phyloP scores from a whole-genome alignment of 1,140 invertebrate genomes.

The Megalopta genalis region DNA sequence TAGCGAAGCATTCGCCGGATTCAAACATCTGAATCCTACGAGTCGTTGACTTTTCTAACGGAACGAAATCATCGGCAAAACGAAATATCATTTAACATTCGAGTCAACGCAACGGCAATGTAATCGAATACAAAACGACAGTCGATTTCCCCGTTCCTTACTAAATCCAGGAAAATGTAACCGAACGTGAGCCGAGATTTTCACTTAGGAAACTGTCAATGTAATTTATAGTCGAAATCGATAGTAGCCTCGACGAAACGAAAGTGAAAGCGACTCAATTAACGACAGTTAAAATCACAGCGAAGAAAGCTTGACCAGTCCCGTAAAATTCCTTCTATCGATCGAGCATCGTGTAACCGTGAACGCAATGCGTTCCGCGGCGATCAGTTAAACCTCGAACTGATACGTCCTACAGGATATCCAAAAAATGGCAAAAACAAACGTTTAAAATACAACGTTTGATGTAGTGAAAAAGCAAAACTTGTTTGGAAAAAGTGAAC shows the following conservation, averaged over 20 bases:
- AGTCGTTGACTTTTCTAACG: slow-evolving; percentile 48
- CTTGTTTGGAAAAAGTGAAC: too few species aligned
- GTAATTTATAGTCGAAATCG: slow-evolving; percentile 1
- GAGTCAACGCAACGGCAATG: neutral
- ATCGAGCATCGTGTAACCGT: neutral
- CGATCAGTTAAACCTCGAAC: slow-evolving; percentile 24
- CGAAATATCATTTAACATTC: slow-evolving; percentile 14
- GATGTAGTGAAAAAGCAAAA: too few species aligned
- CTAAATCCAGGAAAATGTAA: neutral
- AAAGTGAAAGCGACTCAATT: neutral
- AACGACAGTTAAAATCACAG: slow-evolving; percentile 5
- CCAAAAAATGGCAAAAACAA: too few species aligned
- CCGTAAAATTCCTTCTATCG: neutral
- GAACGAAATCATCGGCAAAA: neutral
- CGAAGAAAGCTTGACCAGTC: neutral
- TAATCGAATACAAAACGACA: too few species aligned
- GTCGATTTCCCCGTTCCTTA: neutral
- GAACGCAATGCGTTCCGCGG: neutral
- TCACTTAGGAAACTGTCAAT: neutral
- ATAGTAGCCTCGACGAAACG: neutral
- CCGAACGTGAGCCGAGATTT: neutral
- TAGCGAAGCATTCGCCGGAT: slow-evolving; percentile 26
- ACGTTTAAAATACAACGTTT: too few species aligned
- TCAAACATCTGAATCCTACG: slow-evolving; percentile 25
- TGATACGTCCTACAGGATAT: slow-evolving; percentile 27